Base-by-base conservation (phyloP, 1,140 invertebrate species). In the Panagrolaimus sp. region DNA sequence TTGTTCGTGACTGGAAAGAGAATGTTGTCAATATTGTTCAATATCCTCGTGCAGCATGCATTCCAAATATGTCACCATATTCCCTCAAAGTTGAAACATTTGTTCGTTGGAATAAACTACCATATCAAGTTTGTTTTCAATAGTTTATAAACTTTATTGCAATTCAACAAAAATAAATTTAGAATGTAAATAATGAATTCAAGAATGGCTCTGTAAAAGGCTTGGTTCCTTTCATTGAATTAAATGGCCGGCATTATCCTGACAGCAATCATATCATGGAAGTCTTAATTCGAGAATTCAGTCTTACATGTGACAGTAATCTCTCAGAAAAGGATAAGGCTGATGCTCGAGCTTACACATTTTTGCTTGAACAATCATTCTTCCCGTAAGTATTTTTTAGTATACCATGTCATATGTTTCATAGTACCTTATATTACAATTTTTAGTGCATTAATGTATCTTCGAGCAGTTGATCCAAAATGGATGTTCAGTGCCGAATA, bases 41-140 rank as follows among this genome's bases (percentile, higher is more conserved):
- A 38, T 38, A 38, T 38, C 31, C 31, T 2, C 31, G 31, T 38
- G 2, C n/a, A n/a, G n/a, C n/a, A n/a, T n/a, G n/a, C n/a, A n/a
- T n/a, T n/a, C n/a, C n/a, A n/a, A n/a, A 4, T 38, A 38, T 91
- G 66, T 92, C 91, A 68, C 90, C 91, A 14, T 94, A 91, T 84
- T 93, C 91, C 86, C 88, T 94, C 78, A 94, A 94, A 88, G 90
- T 94, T 70, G 92, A 95, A 86, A 93, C 92, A 78, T 95, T 91
- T 91, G 87, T 95, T 68, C 87, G 92, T 81, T 87, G 94, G 76
- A 90, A 89, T 75, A 90, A 89, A 74, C 87, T 93, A 81, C 92
- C 91, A 86, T 94, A 94, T 85, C 91, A 93, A 90, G 92, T 93
- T 73, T 69, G n/a, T 65, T 9, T 0, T n/a, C n/a, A n/a, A n/a